A percentile compares a stretch with the other conserved stretches of the same genome.
Evolutionary conservation across 2,113 vertebrate genomes (phyloP).

Genomic region (Antechinus stuartii): DNA sequence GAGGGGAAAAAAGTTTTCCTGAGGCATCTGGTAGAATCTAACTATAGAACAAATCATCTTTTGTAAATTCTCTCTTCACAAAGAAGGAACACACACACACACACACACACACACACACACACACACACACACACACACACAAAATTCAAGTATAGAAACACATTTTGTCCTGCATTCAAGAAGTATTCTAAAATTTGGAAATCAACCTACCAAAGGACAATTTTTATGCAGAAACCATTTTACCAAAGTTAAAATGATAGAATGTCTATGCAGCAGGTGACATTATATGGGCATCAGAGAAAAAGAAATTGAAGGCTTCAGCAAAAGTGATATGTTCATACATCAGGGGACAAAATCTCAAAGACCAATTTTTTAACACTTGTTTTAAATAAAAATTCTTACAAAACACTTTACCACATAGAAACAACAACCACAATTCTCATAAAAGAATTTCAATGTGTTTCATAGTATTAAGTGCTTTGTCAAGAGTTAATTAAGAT

Average conservation of each 20-base stretch:
- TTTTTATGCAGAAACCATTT: background rate
- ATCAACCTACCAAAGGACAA: background rate
- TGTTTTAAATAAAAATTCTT: background rate
- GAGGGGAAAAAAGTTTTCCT: background rate
- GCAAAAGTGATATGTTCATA: background rate
- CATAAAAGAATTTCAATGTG: background rate
- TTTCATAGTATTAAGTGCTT: background rate
- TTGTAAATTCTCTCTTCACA: background rate
- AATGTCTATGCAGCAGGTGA: background rate
- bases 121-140: background rate
- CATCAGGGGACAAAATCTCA: background rate
- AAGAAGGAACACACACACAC: background rate
- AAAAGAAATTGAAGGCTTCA: background rate
- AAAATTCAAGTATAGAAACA: background rate
- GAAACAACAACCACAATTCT: background rate
- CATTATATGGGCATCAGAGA: background rate
- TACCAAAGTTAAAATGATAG: background rate
- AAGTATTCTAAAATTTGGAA: background rate
- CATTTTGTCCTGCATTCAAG: background rate
- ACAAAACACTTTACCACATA: background rate
- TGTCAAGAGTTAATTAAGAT: background rate
- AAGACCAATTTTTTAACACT: background rate
- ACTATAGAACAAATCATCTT: background rate
- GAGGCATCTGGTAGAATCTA: background rate
- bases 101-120: background rate